Base-by-base conservation (phyloP, 1,140 invertebrate genomes). In the Gyrodactylus bullatarudis region DNA sequence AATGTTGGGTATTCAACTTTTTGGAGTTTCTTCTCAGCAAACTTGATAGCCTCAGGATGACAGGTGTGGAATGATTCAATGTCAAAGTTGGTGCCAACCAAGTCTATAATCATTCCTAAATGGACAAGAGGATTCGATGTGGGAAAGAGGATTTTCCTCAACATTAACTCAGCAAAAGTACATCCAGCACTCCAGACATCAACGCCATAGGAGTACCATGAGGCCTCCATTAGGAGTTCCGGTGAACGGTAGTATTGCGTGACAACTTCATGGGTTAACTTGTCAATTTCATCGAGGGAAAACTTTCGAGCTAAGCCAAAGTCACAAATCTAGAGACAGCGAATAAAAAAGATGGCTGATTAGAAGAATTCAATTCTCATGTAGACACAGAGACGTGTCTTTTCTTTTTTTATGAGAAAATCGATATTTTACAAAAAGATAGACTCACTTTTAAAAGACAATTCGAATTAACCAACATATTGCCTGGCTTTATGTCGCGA, bases 161-260 rank as follows among this genome's bases (percentile, higher is more conserved):
- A 88, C 0, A 98, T 84, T 23, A 98, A 85, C 80, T 97, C 94
- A 2, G 91, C 93, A 79, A 98, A 97, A 78, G 97, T 98, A 80
- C 94, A 98, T n/a, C 94, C 94, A 25, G 97, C 91, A 68, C 89
- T 91, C 94, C 93, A 98, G 20, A 97, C 89, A 79, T 98, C 94
- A 34, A 98, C 89, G 0, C 89, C 88, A 16, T 87, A 88, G 70
- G 77, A 77, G 75, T 84, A 83, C 74, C 79, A 78, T 74, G 78
- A 79, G 27, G 83, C 80, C 23, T 83, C 83, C 80, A 83, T 83
- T 20, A 83, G 78, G 68, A 83, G 79, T 75, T 83, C 83, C 1
- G 83, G 83, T 23, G 83, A 23, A 74, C 94, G 85, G 82, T 98
- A 99, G 84, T 98, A 98, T 82, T 97, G 93, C 73, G 92, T 84